A percentile compares a stretch with the other conserved stretches of the same genome.
Evolutionary conservation across 1,140 invertebrate species (phyloP).

Genomic region (Chymomyza costata): DNA sequence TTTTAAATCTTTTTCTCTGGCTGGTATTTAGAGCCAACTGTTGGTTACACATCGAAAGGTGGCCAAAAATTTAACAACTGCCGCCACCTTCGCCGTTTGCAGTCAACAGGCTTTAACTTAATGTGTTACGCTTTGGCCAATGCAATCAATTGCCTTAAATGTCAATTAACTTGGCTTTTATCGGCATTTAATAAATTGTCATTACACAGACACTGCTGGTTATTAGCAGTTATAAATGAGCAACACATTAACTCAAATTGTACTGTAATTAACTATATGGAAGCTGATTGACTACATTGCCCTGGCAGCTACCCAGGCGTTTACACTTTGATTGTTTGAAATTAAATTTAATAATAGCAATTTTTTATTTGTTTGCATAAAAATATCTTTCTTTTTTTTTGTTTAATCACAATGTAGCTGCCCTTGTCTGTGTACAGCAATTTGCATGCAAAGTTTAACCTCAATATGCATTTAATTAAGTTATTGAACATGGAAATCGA

Average conservation of each 20-base stretch:
- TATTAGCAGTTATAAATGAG: slow-evolving; percentile 1
- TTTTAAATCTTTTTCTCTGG: too few relatives aligned
- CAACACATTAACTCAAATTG: too few relatives aligned
- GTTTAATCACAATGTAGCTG: not conserved
- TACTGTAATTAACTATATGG: too few relatives aligned
- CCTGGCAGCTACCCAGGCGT: too few relatives aligned
- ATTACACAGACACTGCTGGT: slow-evolving; percentile 22
- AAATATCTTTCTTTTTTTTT: not conserved
- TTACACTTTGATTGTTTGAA: too few relatives aligned
- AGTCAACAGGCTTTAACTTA: too few relatives aligned
- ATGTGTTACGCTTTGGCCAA: not conserved
- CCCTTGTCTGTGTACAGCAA: slow-evolving; percentile 12
- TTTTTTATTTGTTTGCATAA: too few relatives aligned
- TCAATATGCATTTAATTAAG: slow-evolving; percentile 45
- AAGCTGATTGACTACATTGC: too few relatives aligned
- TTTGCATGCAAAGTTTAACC: slow-evolving; percentile 36
- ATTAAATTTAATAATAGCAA: not conserved
- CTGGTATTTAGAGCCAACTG: slow-evolving; percentile 40
- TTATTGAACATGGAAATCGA: slow-evolving; percentile 45
- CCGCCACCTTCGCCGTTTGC: too few relatives aligned
- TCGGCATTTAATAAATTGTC: slow-evolving; percentile 46
- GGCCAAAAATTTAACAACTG: too few relatives aligned
- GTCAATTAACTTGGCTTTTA: slow-evolving; percentile 57
- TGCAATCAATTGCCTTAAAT: slow-evolving; percentile 65
- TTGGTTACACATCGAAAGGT: too few relatives aligned